Evolutionary conservation across 2,797 vertebrate genomes (phyloP), one percentile per base, ranked within the genome.

Genomic region (Rachycentron canadum): DNA sequence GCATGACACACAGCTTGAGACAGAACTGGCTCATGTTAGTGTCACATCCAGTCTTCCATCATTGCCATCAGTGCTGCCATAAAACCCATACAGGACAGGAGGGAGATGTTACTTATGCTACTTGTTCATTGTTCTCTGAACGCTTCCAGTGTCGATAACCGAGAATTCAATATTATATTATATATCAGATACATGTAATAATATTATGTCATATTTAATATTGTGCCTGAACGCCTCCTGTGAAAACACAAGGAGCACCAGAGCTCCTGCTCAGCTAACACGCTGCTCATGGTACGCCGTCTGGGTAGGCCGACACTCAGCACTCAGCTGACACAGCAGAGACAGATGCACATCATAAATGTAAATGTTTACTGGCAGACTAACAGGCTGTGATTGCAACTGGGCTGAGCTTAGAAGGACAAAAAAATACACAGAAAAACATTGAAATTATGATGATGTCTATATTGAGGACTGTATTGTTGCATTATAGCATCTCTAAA

Each of bases 1-100:
- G 26, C 30, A 49, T 75, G 26, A 69, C 34, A 86, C n/a, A 58
- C 78, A 78, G 74, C 78, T 70, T 55, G 45, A 63, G 65, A 79
- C 40, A 40, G 53, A 36, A 25, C 67, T 76, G 76, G 69, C 63
- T 88, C 73, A 41, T 8, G 73, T 82, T 80, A 47, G 64, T 53
- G 47, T 67, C 69, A 80, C 43, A 16, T 47, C 58, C 68, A 67
- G 74, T 67, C 76, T 63, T 41, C 57, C 67, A 64, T 76, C 68
- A 63, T 43, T 34, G 67, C 63, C 73, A 75, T 77, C 69, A 56
- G 47, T 50, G 69, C 69, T 79, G 75, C 62, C 66, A 68, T 72
- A 59, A 81, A 74, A 74, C 25, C 50, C 57, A 63, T 36, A 45
- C 40, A 34, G 26, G 47, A 40, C 41, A 59, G 38, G 23, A 30